These are phyloP conservation scores for Willowsia nigromaculata DNA, from an alignment of 2,888 invertebrate genomes.

Conservation along the genomic window DNA sequence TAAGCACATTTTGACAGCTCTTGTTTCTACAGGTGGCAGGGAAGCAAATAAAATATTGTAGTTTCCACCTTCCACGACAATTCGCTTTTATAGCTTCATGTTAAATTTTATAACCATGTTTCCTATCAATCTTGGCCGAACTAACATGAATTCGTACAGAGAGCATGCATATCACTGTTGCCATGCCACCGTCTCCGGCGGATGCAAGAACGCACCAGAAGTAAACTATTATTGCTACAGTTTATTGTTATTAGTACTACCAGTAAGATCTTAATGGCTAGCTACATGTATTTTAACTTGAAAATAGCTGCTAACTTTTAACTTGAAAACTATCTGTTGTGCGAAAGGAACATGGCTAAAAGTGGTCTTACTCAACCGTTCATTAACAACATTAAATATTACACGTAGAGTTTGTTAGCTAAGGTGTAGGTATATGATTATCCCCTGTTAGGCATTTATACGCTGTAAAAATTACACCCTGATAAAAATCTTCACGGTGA, in stretches of 20 bases:
- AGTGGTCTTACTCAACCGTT: slow-evolving; percentile 39
- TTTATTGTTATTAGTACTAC: not conserved
- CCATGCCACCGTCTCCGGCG: not conserved
- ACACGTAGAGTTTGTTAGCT: not conserved
- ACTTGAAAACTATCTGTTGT: not conserved
- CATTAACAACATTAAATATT: not conserved
- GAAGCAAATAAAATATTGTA: not conserved
- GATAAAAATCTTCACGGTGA: slow-evolving; percentile 66
- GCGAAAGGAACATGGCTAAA: not conserved
- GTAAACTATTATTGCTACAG: not conserved
- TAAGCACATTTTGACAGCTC: slow-evolving; percentile 27
- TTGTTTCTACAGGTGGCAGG: not conserved
- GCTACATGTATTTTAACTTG: not conserved
- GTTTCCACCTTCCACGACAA: not conserved
- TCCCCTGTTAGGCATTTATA: slow-evolving; percentile 10
- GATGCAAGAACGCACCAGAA: slow-evolving; percentile 6
- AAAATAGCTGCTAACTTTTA: not conserved
- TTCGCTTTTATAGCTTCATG: not conserved
- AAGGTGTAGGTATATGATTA: slow-evolving; percentile 31
- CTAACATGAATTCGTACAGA: not conserved
- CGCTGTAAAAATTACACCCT: slow-evolving; percentile 18
- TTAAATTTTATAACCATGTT: slow-evolving; percentile 9
- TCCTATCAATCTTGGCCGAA: not conserved
- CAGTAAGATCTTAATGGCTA: not conserved
- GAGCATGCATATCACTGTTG: not conserved